These are phyloP conservation scores for Oithona nana DNA, from an alignment of 2,888 invertebrate genomes.

Conservation along the genomic window DNA sequence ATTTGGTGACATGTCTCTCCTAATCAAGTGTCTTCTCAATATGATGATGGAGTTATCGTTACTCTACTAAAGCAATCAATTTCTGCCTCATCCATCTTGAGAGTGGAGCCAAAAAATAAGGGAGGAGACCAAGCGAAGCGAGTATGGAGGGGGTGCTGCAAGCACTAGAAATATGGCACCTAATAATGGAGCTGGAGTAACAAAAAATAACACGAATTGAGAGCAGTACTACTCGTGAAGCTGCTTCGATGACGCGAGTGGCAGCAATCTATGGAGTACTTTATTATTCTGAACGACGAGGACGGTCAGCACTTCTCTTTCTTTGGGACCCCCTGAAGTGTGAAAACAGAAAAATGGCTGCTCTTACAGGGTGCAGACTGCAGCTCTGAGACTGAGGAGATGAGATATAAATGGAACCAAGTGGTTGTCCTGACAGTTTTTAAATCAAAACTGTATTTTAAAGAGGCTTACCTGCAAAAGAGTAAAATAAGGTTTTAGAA, in stretches of 20 bases:
- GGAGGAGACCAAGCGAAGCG: background rate
- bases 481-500: no score
- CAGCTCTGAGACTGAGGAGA: no score
- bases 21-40: no score
- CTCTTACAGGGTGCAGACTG: no score
- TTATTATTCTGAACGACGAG: background rate
- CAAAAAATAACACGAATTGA: background rate
- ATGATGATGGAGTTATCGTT: background rate
- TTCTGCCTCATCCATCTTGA: background rate
- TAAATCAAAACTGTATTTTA: no score
- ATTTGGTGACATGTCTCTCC: no score
- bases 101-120: background rate
- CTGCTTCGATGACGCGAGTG: background rate
- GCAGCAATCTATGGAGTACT: background rate
- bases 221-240: background rate
- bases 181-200: background rate
- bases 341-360: background rate
- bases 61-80: background rate
- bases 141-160: no score
- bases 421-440: no score
- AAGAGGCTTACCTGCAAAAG: no score
- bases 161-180: background rate
- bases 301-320: background rate
- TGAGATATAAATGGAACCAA: no score
- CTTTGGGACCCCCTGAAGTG: background rate